These are phyloP conservation scores for Lanius ludovicianus DNA, from an alignment of 2,113 vertebrate species.

Conservation along the genomic window DNA sequence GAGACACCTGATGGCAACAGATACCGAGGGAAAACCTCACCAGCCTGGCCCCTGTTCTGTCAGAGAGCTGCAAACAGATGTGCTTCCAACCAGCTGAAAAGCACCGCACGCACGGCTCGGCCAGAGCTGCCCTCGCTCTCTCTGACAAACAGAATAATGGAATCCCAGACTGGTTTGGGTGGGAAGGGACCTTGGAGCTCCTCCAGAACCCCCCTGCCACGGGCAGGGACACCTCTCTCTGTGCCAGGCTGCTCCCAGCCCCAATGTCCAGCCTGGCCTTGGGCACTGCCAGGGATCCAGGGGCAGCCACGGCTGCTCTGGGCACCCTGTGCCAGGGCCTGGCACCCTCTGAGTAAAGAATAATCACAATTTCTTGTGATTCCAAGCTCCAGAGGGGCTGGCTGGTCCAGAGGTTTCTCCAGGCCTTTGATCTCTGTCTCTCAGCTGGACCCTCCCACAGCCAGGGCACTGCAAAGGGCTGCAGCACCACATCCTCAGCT, in stretches of 20 bases:
- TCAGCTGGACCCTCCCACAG: not conserved
- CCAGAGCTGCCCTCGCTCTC: not conserved
- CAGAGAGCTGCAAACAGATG: not conserved
- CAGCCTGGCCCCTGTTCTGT: not conserved
- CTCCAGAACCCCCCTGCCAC: too few species aligned
- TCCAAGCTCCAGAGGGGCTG: not conserved
- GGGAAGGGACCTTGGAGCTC: not conserved
- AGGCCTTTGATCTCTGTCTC: not conserved
- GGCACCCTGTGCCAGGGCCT: not conserved
- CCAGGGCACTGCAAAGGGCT: not conserved
- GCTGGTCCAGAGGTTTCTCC: not conserved
- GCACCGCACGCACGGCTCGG: accelerated
- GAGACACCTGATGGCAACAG: not conserved
- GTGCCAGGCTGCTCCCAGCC: not conserved
- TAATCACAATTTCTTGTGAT: not conserved
- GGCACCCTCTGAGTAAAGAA: not conserved
- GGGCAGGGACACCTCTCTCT: not conserved
- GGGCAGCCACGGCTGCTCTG: not conserved
- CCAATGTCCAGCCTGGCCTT: accelerated
- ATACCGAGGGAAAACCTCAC: not conserved
- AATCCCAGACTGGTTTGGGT: not conserved
- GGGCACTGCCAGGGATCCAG: not conserved
- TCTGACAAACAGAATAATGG: not conserved
- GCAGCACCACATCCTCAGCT: not conserved
- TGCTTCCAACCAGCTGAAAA: not conserved